phyloP scores from a whole-genome alignment of 2,797 vertebrate genomes.

The Carapus acus region DNA sequence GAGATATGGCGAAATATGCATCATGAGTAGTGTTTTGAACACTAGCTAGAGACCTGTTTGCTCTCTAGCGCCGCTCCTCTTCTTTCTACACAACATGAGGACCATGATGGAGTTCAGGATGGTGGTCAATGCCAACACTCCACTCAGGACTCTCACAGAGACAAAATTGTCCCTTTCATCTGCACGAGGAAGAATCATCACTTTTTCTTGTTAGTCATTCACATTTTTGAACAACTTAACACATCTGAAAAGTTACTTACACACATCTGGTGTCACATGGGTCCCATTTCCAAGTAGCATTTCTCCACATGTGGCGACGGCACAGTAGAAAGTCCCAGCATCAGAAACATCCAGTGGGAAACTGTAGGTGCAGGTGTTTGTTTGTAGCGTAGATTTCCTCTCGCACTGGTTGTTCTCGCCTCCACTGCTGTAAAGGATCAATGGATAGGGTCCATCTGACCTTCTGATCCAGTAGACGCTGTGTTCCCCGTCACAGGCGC shows the following conservation, averaged over 20 bases:
- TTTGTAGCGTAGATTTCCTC: conserved; percentile 6
- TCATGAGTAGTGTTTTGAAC: too few relatives aligned
- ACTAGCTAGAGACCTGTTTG: conserved; percentile 10
- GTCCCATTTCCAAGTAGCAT: conserved; percentile 34
- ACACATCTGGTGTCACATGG: not conserved
- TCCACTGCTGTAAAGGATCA: conserved; percentile 36
- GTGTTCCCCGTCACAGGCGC: conserved; percentile 34
- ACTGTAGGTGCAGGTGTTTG: conserved; percentile 41
- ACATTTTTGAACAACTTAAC: not conserved
- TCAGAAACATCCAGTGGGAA: conserved; percentile 21
- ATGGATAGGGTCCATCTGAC: conserved; percentile 26
- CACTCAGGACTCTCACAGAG: conserved; percentile 26
- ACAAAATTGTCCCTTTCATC: fast-evolving
- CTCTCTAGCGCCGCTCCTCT: not conserved
- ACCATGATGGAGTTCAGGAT: conserved; percentile 16
- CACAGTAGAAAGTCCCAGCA: conserved; percentile 42
- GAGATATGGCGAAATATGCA: not conserved
- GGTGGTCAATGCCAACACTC: conserved; percentile 4
- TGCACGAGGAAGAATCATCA: conserved; percentile 5
- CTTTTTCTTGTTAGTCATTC: not conserved
- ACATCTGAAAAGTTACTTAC: not conserved
- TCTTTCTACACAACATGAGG: not conserved
- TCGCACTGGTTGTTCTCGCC: conserved; percentile 25
- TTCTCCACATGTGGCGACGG: conserved; percentile 40
- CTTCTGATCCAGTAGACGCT: conserved; percentile 53